Percentiles rank a stretch among this genome's conserved stretches.
Evolutionary conservation across 2,113 vertebrate species (phyloP).

Genomic region (Cyphomyrus plagiostoma): DNA sequence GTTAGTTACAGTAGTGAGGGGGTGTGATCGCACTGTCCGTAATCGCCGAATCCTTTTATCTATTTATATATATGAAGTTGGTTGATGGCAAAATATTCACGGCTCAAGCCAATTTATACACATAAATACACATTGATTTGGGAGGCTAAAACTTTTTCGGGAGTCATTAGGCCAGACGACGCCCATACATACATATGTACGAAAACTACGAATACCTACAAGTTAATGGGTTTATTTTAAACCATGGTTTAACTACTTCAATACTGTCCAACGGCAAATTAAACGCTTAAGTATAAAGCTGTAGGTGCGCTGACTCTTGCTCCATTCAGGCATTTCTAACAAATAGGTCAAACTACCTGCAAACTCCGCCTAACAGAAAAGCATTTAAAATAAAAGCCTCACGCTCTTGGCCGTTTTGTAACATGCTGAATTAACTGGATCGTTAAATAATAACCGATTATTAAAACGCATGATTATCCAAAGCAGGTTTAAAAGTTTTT

Average conservation of each 20-base stretch:
- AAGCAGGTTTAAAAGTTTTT: neutral
- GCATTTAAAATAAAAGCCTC: neutral
- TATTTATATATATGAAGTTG: too few species aligned
- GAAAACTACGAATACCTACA: neutral
- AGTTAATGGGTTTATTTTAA: neutral
- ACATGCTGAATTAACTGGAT: neutral
- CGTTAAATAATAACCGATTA: neutral
- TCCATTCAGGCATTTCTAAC: neutral
- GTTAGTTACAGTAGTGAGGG: neutral
- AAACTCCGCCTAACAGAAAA: neutral
- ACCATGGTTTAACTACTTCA: too few species aligned
- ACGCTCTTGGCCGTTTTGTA: neutral
- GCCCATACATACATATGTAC: neutral
- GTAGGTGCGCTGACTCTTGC: neutral
- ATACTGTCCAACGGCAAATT: neutral
- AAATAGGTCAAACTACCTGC: neutral
- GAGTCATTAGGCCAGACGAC: neutral
- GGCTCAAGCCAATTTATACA: neutral
- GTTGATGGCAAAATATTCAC: neutral
- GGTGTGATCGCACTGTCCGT: neutral
- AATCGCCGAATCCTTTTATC: neutral
- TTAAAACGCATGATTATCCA: neutral
- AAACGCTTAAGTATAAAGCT: neutral
- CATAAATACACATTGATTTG: neutral
- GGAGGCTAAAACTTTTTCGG: too few species aligned